A percentile compares a stretch with the other conserved stretches of the same genome.
phyloP scores from a whole-genome alignment of 2,888 invertebrate species.

The Amphimallon solstitiale region DNA sequence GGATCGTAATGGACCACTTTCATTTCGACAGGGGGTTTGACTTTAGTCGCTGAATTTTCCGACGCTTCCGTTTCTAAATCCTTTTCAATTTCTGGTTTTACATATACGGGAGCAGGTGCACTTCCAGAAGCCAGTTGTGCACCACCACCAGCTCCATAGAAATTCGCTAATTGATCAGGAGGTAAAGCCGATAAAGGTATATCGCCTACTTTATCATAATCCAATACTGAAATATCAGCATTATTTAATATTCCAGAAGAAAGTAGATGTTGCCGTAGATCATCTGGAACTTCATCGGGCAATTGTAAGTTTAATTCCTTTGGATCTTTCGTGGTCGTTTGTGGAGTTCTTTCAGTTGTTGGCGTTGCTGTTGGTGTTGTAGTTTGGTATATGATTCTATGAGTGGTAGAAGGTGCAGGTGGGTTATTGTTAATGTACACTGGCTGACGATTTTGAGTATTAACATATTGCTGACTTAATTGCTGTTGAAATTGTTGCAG shows the following conservation, averaged over 20 bases:
- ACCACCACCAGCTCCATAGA: conserved; percentile 85
- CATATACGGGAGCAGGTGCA: conserved; percentile 74
- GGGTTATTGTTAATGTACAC: conserved; percentile 11
- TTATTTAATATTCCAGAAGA: conserved; percentile 88
- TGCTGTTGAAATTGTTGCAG: conserved; percentile 49
- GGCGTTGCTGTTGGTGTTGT: conserved; percentile 67
- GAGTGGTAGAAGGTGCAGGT: conserved; percentile 54
- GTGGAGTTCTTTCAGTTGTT: conserved; percentile 62
- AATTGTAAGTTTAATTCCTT: conserved; percentile 69
- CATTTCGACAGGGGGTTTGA: conserved; percentile 75
- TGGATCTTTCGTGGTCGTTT: conserved; percentile 66
- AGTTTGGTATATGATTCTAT: conserved; percentile 55
- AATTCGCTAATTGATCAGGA: conserved; percentile 86
- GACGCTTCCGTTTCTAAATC: conserved; percentile 68
- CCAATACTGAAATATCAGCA: conserved; percentile 86
- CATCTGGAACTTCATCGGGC: conserved; percentile 90
- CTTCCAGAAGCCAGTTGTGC: conserved; percentile 73
- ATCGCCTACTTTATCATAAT: conserved; percentile 89
- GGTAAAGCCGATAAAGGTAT: conserved; percentile 84
- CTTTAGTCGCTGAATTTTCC: conserved; percentile 62
- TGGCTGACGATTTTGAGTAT: conserved; percentile 18
- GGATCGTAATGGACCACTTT: conserved; percentile 87
- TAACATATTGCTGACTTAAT: conserved; percentile 42
- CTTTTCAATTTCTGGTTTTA: conserved; percentile 70
- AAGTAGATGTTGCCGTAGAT: conserved; percentile 82